phyloP scores from a whole-genome alignment of 2,113 vertebrate species.

The Bettongia penicillata region DNA sequence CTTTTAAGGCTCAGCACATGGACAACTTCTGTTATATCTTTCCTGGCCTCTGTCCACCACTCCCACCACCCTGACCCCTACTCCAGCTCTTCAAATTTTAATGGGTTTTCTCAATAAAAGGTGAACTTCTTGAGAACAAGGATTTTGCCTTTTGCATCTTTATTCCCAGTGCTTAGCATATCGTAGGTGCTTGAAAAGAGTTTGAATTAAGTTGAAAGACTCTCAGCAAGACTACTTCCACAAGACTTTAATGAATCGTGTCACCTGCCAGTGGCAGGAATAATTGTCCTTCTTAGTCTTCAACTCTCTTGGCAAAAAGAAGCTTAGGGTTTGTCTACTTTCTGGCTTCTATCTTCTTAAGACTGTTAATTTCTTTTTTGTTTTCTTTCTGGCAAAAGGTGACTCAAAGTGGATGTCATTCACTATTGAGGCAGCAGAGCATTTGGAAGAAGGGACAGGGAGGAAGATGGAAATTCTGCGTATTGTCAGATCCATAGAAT shows the following conservation, averaged over 20 bases:
- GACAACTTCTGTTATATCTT: not conserved
- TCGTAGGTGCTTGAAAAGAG: not conserved
- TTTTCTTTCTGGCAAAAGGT: slow-evolving; percentile 4
- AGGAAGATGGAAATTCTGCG: not conserved
- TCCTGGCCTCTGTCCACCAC: not conserved
- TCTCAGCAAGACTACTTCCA: not conserved
- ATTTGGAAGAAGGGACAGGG: not conserved
- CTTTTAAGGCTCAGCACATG: not conserved
- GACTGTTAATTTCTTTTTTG: not conserved
- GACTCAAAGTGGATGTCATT: not conserved
- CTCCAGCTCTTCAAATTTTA: not conserved
- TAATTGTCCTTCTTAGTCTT: not conserved
- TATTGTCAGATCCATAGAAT: not conserved
- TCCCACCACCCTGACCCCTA: not conserved
- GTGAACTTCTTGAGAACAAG: not conserved
- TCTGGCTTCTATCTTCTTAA: not conserved
- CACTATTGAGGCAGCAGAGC: slow-evolving; percentile 1
- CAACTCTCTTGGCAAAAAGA: not conserved
- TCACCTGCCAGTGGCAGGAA: not conserved
- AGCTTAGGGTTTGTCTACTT: not conserved
- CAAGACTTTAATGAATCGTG: not conserved
- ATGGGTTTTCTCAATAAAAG: not conserved
- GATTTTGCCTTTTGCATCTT: not conserved
- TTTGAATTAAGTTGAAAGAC: not conserved
- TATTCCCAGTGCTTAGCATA: not conserved